Base-by-base conservation (phyloP, 2,113 vertebrate species). In the Platanista minor region DNA sequence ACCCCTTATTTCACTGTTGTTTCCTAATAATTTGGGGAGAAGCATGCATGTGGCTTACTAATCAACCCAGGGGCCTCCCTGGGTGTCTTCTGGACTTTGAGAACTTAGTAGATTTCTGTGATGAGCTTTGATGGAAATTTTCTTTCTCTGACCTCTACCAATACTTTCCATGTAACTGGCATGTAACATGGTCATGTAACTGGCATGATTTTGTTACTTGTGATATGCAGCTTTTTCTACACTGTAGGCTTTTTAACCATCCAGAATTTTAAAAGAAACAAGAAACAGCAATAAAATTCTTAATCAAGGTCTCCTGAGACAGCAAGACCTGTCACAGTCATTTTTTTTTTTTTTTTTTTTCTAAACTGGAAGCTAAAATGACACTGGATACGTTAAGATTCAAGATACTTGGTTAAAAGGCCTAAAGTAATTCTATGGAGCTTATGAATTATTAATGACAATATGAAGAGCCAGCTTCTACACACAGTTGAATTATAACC, bases 401-500 rank as follows among this genome's bases (percentile, higher is more conserved):
- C 67, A 91, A 94, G 86, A 87, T 80, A 96, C 71, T 95, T 97
- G 89, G 93, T 87, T 97, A 71, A 96, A 97, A 90, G 31, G 66
- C 61, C 82, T 90, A 54, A 54, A 90, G 74, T 84, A 93, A 97
- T 95, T 98, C 94, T 94, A 81, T 36, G 57, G 80, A 87, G 78
- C 52, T 93, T 94, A 96, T 97, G 94, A 96, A 98, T 97, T 96
- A 97, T 97, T 97, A 91, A 97, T 97, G 82, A 88, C 14, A 31
- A 81, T 61, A 74, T 43, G 89, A 93, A 96, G 96, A 92, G 93
- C 90, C n/a, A 87, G 80, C 64, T 93, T 95, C 74, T 91, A 57
- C 71, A 95, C 81, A 96, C 80, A 91, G 94, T n/a, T 95, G 95
- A 96, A 57, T 92, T 97, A 94, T 90, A 96, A 88, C 62, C 72